These are phyloP conservation scores for Hipposideros larvatus DNA, from an alignment of 2,797 vertebrate species.

Conservation along the genomic window DNA sequence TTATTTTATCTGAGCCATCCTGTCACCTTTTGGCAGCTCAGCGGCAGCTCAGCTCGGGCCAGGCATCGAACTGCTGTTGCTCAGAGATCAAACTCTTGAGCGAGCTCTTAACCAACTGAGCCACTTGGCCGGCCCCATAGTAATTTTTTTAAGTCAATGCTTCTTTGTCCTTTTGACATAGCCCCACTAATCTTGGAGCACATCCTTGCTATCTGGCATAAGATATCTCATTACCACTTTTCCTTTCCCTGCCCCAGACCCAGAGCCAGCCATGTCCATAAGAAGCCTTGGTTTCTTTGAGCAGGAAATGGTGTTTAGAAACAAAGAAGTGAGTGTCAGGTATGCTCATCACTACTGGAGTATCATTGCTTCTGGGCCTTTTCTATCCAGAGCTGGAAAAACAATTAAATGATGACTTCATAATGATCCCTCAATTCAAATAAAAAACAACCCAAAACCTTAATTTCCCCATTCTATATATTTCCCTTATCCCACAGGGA, in stretches of 20 bases:
- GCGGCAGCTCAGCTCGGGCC: too few species aligned
- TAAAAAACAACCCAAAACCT: neutral
- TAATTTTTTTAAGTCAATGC: neutral
- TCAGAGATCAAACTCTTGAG: too few species aligned
- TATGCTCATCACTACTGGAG: neutral
- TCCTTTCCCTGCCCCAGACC: neutral
- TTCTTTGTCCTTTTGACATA: neutral
- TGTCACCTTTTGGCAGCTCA: too few species aligned
- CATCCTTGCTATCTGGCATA: neutral
- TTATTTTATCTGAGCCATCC: too few species aligned
- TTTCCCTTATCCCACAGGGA: neutral
- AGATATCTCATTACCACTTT: neutral
- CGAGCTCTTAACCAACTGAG: too few species aligned
- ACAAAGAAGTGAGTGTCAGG: neutral
- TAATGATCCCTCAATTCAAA: neutral
- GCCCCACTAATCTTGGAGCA: neutral
- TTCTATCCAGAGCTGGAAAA: neutral
- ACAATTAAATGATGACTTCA: slow-evolving; percentile 1
- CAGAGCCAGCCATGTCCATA: neutral
- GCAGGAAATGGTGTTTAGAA: neutral
- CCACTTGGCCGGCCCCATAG: too few species aligned
- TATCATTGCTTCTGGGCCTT: neutral
- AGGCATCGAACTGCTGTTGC: too few species aligned
- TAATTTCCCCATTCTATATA: neutral
- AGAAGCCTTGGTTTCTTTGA: neutral